Percentiles rank a stretch among this genome's conserved stretches.
phyloP scores from a whole-genome alignment of 92 coral and sea anemone species.

The Zoanthus sansibaricus region DNA sequence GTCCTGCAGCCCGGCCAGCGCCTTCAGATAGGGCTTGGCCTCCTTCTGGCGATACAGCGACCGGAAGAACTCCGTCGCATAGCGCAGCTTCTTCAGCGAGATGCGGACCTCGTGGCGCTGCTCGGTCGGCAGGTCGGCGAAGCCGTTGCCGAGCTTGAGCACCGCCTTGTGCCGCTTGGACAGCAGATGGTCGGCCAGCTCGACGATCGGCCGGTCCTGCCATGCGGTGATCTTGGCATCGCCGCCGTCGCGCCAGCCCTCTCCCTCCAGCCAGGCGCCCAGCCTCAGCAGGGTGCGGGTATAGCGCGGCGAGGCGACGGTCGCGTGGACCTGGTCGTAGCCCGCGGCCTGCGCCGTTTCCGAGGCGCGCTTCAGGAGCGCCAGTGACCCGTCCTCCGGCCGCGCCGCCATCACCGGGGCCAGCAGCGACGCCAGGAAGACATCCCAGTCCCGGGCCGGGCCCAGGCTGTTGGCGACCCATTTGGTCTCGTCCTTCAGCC shows the following conservation, averaged over 20 bases:
- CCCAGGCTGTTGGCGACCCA: constrained; percentile 19
- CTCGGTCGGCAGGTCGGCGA: background rate
- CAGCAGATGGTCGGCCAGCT: constrained; percentile 10
- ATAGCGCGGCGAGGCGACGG: too few relatives aligned
- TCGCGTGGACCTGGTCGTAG: too few relatives aligned
- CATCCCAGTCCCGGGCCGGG: constrained; percentile 14
- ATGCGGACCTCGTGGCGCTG: constrained; percentile 10
- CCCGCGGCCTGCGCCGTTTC: too few relatives aligned
- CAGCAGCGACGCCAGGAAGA: constrained; percentile 19
- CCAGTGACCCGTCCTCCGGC: too few relatives aligned
- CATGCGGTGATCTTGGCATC: background rate
- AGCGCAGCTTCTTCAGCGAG: constrained; percentile 10
- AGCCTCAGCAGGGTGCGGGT: too few relatives aligned
- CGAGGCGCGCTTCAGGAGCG: too few relatives aligned
- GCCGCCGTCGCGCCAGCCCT: background rate
- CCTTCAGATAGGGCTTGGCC: too few relatives aligned
- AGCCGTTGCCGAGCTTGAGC: background rate
- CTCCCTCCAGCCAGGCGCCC: constrained; percentile 7
- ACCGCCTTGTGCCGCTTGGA: constrained; percentile 18
- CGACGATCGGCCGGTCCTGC: constrained; percentile 19
- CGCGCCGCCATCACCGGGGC: too few relatives aligned
- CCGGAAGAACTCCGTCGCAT: constrained; percentile 8
- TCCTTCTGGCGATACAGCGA: background rate
- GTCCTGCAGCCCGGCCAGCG: too few relatives aligned
- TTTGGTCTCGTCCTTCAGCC: background rate